Base-by-base conservation (phyloP, 2,888 invertebrate species). In the Proisotoma minuta region DNA sequence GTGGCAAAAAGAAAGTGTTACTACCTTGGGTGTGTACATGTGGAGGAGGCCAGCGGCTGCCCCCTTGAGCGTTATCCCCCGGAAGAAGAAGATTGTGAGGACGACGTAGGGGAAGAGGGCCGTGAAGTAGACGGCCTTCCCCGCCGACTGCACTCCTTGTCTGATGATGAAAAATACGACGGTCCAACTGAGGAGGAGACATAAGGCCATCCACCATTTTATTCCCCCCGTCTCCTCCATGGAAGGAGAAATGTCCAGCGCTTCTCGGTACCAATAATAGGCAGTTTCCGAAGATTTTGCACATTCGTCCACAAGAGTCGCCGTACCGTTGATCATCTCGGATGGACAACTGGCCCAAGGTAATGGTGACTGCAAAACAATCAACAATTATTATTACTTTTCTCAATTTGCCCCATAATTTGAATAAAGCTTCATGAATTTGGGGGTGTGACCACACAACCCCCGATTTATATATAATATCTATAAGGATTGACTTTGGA, bases 81-180 rank as follows among this genome's bases (percentile, higher is more conserved):
- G 83, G 69, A 93, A 82, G 81, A 96, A 93, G 84, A 96, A 96
- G 76, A 95, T 93, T 29, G 94, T 91, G 73, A 96, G 84, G 71
- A 96, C 95, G 63, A 88, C 80, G 80, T 96, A 96, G 1, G 96
- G 96, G 78, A 96, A 96, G 76, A 95, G 84, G 1, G 96, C 95
- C 12, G 96, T 96, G 79, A 96, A 91, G 79, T 94, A 95, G 69
- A 95, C 92, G 77, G 91, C 91, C 85, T 94, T 94, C 75, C 95
- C 95, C 69, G 93, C 93, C 75, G 93, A 93, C 80, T 95, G 94
- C 69, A 96, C 95, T 52, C 95, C 95, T 78, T 92, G 92, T 91
- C 93, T 94, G 50, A 95, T 92, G 76, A 95, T 94, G 76, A 91
- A 89, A 81, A 92, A 96, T 28, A 96, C 93, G 70, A 93, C 83